Evolutionary conservation across 2,888 invertebrate species (phyloP), one percentile per base, ranked within the genome.

Genomic region (Folsomia manolachei): DNA sequence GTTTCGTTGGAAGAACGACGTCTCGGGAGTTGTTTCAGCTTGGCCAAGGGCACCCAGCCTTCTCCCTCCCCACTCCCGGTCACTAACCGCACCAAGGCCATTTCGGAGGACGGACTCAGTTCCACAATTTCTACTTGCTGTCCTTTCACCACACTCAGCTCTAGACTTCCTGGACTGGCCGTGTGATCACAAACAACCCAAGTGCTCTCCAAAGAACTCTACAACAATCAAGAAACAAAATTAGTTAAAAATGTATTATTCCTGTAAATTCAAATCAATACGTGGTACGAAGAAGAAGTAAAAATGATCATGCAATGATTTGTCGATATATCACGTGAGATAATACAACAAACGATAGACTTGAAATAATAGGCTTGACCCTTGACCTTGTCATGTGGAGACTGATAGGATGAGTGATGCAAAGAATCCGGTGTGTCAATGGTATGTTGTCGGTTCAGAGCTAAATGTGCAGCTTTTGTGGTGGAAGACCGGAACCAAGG

Each of bases 161-260:
- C 95, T 71, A 90, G 90, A 63, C 90, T 86, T 79, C 90, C 90
- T 14, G 89, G 86, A 21, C 90, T 87, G n/a, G 92, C 90, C 21
- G 90, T 87, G 84, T 92, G 93, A 84, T 96, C 95, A 78, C 91
- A 91, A 71, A 94, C 89, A 81, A 95, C 93, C 94, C 94, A 94
- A 74, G 93, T 93, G 89, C 93, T 91, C 84, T 95, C 94, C 77
- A 90, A 88, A 65, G 80, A 81, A 71, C 90, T 91, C 81, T 91
- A 90, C 23, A 78, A 75, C n/a, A n/a, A n/a, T n/a, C n/a, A n/a
- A n/a, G n/a, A n/a, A n/a, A n/a, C n/a, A n/a, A n/a, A n/a, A n/a
- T n/a, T n/a, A n/a, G n/a, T n/a, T n/a, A n/a, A n/a, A n/a, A n/a
- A n/a, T n/a, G n/a, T n/a, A n/a, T n/a, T n/a, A n/a, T n/a, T n/a